Conservation (phyloP, 2,797 vertebrate species). For the Cyclopterus lumpus region DNA sequence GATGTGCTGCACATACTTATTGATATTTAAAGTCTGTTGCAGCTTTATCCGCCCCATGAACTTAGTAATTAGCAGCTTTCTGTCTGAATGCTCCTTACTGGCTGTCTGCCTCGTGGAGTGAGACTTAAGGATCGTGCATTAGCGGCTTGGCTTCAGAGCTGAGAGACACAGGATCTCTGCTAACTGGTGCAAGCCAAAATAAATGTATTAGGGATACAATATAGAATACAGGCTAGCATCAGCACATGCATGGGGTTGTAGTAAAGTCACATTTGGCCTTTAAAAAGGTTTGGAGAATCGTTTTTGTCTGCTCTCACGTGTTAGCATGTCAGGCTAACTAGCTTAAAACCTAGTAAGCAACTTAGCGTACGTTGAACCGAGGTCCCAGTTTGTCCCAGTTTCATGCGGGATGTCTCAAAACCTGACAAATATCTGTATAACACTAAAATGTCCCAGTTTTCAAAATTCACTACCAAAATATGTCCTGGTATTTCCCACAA, state of each 20-base stretch:
- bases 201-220: constrained; percentile 30
- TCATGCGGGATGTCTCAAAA: neutral
- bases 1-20: constrained; percentile 72
- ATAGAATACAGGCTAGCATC: neutral
- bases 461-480: neutral
- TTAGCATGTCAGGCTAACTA: neutral
- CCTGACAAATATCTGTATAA: neutral
- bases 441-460: neutral
- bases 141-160: constrained; percentile 30
- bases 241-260: neutral
- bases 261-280: neutral
- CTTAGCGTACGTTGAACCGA: neutral
- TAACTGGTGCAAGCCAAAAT: constrained; percentile 10
- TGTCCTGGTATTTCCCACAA: neutral
- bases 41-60: constrained; percentile 67
- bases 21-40: constrained; percentile 70
- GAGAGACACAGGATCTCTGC: constrained; percentile 28
- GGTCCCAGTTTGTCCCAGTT: too few species aligned
- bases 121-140: constrained; percentile 38
- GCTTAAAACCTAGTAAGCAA: neutral
- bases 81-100: constrained; percentile 55
- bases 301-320: neutral
- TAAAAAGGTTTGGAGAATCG: neutral
- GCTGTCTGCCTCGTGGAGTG: constrained; percentile 43
- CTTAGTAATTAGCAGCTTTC: constrained; percentile 77